phyloP scores from a whole-genome alignment of 2,888 invertebrate genomes.

The Ormyrus pomaceus region DNA sequence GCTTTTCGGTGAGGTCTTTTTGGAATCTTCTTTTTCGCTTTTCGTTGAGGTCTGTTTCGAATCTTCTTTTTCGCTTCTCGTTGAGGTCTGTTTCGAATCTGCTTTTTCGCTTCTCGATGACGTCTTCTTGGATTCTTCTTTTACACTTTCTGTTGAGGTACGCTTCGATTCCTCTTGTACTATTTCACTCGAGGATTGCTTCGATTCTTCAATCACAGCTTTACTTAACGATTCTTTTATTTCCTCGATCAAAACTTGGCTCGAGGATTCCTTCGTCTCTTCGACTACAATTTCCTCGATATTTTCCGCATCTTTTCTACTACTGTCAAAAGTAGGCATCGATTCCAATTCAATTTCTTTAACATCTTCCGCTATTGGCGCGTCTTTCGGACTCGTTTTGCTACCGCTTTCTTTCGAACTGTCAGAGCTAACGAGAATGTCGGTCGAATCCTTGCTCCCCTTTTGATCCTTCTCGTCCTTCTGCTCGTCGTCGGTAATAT shows the following conservation, averaged over 20 bases:
- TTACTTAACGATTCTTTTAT: neutral
- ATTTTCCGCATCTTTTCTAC: conserved; percentile 35
- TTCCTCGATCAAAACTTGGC: neutral
- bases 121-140: neutral
- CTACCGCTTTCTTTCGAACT: conserved; percentile 15
- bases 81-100: neutral
- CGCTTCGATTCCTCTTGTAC: neutral
- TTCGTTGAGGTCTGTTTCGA: neutral
- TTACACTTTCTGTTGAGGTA: neutral
- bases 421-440: neutral
- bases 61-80: neutral
- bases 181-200: neutral
- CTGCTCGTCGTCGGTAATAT: conserved; percentile 63
- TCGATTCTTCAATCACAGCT: neutral
- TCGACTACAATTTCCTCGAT: neutral
- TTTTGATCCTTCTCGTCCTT: conserved; percentile 31
- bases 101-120: neutral
- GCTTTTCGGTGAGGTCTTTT: no score
- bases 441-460: conserved; percentile 14
- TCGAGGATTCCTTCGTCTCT: neutral
- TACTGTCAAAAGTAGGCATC: no score
- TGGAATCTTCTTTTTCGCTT: no score
- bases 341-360: neutral
- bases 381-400: neutral
- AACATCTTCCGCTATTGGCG: neutral